These are phyloP conservation scores for Bothrops jararaca DNA, from an alignment of 2,113 vertebrate genomes.

Conservation along the genomic window DNA sequence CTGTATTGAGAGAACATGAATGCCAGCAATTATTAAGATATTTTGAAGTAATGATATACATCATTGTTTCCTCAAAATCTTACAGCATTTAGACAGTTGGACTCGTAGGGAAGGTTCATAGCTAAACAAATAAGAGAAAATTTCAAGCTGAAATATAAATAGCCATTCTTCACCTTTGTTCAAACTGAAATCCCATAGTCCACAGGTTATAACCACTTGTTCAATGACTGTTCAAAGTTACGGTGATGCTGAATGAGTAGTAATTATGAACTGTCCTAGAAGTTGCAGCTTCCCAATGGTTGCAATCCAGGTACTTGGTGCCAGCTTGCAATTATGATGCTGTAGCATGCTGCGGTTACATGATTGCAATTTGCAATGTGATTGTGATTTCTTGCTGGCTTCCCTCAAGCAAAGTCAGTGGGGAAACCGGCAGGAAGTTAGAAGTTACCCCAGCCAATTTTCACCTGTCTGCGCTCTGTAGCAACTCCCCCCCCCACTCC, in stretches of 20 bases:
- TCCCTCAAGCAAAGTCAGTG: neutral
- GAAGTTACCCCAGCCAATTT: neutral
- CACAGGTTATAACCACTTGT: neutral
- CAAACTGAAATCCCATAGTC: neutral
- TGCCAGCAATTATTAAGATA: neutral
- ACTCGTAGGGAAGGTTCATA: neutral
- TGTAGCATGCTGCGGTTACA: neutral
- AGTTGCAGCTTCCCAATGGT: neutral
- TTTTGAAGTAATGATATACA: neutral
- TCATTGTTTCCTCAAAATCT: neutral
- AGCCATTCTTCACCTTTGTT: neutral
- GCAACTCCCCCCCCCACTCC: neutral
- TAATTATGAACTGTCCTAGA: neutral
- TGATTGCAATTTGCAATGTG: neutral
- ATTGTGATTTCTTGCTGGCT: neutral
- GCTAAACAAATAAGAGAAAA: neutral
- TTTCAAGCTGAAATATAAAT: neutral
- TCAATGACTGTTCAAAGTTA: neutral
- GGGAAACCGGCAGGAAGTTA: neutral
- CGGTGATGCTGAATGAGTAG: neutral
- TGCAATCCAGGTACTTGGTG: neutral
- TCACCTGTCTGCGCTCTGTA: neutral
- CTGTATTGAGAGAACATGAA: neutral
- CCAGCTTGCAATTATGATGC: neutral
- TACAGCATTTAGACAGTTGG: neutral